phyloP scores from a whole-genome alignment of 2,888 invertebrate species.

The Dermolepida albohirtum region DNA sequence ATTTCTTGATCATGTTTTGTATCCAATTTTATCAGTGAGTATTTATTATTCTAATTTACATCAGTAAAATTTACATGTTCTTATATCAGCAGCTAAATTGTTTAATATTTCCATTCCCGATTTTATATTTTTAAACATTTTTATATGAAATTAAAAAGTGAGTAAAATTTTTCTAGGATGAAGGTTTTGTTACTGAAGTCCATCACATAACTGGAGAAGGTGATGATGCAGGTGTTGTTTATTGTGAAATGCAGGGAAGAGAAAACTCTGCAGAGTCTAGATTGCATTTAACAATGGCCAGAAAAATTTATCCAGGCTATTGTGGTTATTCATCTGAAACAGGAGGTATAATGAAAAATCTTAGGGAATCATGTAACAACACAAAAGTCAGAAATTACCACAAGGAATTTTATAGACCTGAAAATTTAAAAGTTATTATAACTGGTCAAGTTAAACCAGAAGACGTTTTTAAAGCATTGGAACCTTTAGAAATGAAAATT shows the following conservation, averaged over 20 bases:
- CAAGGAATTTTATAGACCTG: conserved; percentile 87
- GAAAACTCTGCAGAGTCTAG: conserved; percentile 85
- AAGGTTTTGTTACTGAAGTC: conserved; percentile 89
- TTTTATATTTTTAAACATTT: too few species aligned
- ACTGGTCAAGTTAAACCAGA: conserved; percentile 83
- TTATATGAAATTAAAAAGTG: too few species aligned
- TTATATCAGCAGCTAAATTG: too few species aligned
- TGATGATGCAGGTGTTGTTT: conserved; percentile 93
- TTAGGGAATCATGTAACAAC: conserved; percentile 84
- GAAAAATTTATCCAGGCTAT: conserved; percentile 82
- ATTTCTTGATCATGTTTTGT: conserved; percentile 90
- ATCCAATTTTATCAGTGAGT: conserved; percentile 80
- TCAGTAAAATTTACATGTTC: too few species aligned
- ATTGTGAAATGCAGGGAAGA: conserved; percentile 92
- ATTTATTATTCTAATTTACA: not conserved
- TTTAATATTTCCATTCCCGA: too few species aligned
- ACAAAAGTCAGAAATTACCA: conserved; percentile 85
- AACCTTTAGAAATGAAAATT: conserved; percentile 82
- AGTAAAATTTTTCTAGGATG: conserved; percentile 69
- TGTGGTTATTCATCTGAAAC: conserved; percentile 88
- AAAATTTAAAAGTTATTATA: conserved; percentile 87
- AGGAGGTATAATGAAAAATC: conserved; percentile 86
- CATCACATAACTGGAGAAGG: conserved; percentile 91
- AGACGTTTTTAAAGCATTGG: conserved; percentile 80
- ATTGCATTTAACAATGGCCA: conserved; percentile 73